These are phyloP conservation scores for Unio pictorum DNA, from an alignment of 2,888 invertebrate species.

Conservation along the genomic window DNA sequence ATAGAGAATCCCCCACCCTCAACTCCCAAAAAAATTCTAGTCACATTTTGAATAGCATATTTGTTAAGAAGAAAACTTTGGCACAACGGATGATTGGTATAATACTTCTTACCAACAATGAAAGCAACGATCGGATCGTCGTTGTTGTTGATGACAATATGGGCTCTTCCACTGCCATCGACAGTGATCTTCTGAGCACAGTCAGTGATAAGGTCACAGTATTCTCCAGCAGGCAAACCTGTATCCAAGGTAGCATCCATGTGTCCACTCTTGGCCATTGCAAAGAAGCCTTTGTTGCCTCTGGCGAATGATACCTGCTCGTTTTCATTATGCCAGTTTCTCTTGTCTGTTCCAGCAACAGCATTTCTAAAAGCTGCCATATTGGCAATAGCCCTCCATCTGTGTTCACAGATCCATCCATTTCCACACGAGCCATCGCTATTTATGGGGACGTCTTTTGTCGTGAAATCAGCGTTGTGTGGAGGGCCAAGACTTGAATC, in stretches of 20 bases:
- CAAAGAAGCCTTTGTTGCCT: slow-evolving; percentile 66
- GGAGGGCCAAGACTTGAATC: slow-evolving; percentile 50
- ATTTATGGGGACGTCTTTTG: slow-evolving; percentile 61
- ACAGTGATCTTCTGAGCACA: slow-evolving; percentile 58
- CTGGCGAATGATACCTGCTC: slow-evolving; percentile 65
- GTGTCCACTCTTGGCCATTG: slow-evolving; percentile 59
- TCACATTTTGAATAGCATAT: too few relatives aligned
- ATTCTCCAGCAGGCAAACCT: slow-evolving; percentile 66
- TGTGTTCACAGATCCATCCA: slow-evolving; percentile 69
- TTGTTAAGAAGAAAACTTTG: too few relatives aligned
- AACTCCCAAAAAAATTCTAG: too few relatives aligned
- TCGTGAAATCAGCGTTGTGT: slow-evolving; percentile 46
- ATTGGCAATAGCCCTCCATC: slow-evolving; percentile 65
- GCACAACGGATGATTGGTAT: too few relatives aligned
- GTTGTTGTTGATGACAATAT: slow-evolving; percentile 47
- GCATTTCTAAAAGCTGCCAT: slow-evolving; percentile 67
- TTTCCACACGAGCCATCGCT: slow-evolving; percentile 58
- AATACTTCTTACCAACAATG: slow-evolving; percentile 47
- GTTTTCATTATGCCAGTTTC: slow-evolving; percentile 58
- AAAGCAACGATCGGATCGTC: slow-evolving; percentile 63
- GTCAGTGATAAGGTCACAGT: slow-evolving; percentile 68
- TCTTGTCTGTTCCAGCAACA: slow-evolving; percentile 51
- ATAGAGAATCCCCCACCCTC: too few relatives aligned
- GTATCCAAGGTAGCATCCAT: slow-evolving; percentile 61
- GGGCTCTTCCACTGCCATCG: slow-evolving; percentile 54